These are phyloP conservation scores for Malthinus seriepunctatus DNA, from an alignment of 2,888 invertebrate species.

Conservation along the genomic window DNA sequence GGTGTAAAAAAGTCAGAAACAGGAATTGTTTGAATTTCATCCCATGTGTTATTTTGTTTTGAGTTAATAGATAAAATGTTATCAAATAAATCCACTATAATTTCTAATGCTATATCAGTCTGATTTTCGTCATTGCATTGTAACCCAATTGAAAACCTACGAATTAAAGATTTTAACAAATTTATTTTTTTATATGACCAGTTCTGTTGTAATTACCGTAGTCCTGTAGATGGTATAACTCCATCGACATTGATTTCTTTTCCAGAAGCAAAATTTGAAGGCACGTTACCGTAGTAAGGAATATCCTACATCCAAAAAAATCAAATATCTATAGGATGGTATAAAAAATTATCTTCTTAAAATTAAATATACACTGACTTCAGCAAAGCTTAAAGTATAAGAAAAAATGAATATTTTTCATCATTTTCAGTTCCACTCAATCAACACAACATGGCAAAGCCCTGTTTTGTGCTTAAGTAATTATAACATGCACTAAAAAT, in stretches of 20 bases:
- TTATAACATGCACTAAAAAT: too few relatives aligned
- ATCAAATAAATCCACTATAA: conserved; percentile 59
- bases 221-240: not conserved
- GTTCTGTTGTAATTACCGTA: not conserved
- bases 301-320: not conserved
- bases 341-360: not conserved
- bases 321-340: not conserved
- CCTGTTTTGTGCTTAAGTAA: too few relatives aligned
- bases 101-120: conserved; percentile 72
- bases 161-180: not conserved
- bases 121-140: conserved; percentile 69
- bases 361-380: not conserved
- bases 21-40: conserved; percentile 57
- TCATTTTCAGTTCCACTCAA: too few relatives aligned
- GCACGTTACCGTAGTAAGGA: conserved; percentile 1
- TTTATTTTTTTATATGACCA: not conserved
- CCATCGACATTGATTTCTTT: not conserved
- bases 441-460: too few relatives aligned
- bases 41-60: conserved; percentile 57
- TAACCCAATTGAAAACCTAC: conserved; percentile 69
- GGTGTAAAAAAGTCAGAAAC: conserved; percentile 56
- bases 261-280: not conserved
- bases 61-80: conserved; percentile 57
- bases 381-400: not conserved
- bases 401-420: not conserved